phyloP scores from a whole-genome alignment of 2,888 invertebrate genomes.

The Drosophila rubida region DNA sequence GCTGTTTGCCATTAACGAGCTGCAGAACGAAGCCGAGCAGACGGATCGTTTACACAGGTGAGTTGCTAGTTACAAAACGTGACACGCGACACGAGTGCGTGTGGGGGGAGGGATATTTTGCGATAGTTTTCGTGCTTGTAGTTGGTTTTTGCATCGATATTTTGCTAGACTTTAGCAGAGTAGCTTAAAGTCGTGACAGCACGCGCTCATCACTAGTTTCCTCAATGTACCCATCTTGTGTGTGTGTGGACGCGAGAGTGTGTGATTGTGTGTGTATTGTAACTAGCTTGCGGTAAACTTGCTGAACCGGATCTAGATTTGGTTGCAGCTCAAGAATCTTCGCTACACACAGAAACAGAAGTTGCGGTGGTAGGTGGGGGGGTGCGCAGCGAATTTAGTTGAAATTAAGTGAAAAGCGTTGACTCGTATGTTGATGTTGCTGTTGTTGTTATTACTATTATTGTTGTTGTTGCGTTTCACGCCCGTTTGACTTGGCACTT shows the following conservation, averaged over 20 bases:
- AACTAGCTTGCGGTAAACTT: conserved; percentile 79
- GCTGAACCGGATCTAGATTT: conserved; percentile 80
- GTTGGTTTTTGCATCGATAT: neutral
- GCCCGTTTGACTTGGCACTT: conserved; percentile 60
- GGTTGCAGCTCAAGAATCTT: conserved; percentile 78
- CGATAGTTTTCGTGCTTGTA: neutral
- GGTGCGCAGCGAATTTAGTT: conserved; percentile 54
- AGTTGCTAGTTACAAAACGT: conserved; percentile 50
- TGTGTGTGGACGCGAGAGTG: conserved; percentile 25
- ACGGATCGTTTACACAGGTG: conserved; percentile 96
- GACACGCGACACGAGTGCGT: neutral
- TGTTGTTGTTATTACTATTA: conserved; percentile 24
- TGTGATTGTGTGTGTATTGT: conserved; percentile 45
- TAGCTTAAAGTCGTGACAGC: conserved; percentile 14
- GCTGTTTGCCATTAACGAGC: conserved; percentile 94
- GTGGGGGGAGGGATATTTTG: neutral
- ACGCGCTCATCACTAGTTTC: conserved; percentile 47
- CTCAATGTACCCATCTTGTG: conserved; percentile 44
- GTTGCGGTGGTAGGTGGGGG: conserved; percentile 23
- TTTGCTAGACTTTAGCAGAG: neutral
- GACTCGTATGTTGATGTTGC: conserved; percentile 22
- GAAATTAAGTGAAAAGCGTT: conserved; percentile 71
- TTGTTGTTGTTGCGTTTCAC: conserved; percentile 35
- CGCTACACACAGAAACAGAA: conserved; percentile 26
- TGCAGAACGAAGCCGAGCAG: conserved; percentile 93